A percentile compares a stretch with the other conserved stretches of the same genome.
Conservation (phyloP, 2,113 vertebrate genomes). For the Protobothrops flavoviridis region DNA sequence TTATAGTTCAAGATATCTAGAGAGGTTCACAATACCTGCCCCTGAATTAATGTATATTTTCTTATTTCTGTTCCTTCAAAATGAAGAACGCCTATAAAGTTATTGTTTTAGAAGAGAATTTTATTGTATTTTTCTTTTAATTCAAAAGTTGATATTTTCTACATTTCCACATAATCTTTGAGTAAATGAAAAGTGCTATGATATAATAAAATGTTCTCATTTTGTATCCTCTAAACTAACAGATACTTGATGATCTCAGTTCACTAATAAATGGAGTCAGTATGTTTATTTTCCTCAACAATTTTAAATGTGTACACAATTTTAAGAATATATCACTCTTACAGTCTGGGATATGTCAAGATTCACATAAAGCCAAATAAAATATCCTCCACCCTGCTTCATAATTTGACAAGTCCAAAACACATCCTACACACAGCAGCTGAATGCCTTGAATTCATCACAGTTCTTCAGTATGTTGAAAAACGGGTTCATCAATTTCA, state of each 20-base stretch:
- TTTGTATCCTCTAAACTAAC: neutral
- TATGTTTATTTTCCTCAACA: neutral
- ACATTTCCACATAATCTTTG: neutral
- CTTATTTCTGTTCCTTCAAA: neutral
- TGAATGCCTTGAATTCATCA: neutral
- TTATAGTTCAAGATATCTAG: neutral
- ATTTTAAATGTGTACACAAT: conserved; percentile 15
- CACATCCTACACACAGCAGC: neutral
- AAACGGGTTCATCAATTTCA: neutral
- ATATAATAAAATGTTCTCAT: neutral
- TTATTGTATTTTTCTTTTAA: neutral
- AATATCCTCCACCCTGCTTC: neutral
- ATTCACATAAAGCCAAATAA: conserved; percentile 5
- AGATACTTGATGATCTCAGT: neutral
- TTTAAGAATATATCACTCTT: neutral
- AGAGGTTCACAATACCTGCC: neutral
- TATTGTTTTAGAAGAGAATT: neutral
- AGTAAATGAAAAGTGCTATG: neutral
- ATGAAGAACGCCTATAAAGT: neutral
- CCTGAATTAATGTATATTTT: neutral
- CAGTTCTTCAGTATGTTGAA: neutral
- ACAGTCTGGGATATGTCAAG: neutral
- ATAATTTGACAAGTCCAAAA: neutral
- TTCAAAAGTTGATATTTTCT: neutral
- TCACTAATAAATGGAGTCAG: neutral